Evolutionary conservation across 1,140 invertebrate species (phyloP).

Genomic region (roundworm (Caenorhabditis elegans)): DNA sequence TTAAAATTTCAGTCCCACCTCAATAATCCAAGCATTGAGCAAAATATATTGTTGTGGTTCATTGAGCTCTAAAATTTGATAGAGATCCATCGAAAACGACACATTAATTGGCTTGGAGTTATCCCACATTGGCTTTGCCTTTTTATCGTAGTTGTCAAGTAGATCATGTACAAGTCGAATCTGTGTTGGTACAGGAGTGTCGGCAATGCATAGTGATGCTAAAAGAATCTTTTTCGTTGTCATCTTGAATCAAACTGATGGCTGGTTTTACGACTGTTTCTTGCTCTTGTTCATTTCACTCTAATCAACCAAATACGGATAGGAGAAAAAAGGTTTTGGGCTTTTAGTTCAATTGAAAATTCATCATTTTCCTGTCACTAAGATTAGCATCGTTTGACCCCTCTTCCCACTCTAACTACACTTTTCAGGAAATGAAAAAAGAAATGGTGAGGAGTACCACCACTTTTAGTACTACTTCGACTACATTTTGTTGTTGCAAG

Average conservation of each 20-base stretch:
- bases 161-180: constrained; percentile 63
- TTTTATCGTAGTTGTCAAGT: constrained; percentile 61
- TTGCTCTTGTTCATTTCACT: background rate
- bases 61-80: constrained; percentile 65
- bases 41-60: constrained; percentile 64
- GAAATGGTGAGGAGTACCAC: background rate
- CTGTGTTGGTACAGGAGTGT: constrained; percentile 44
- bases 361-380: constrained; percentile 10
- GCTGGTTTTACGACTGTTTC: too few relatives aligned
- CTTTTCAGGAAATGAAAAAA: constrained; percentile 15
- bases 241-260: too few relatives aligned
- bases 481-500: constrained; percentile 17
- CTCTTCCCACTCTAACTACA: background rate
- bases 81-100: constrained; percentile 64
- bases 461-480: background rate
- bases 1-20: constrained; percentile 29
- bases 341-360: constrained; percentile 24
- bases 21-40: constrained; percentile 64
- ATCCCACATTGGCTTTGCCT: constrained; percentile 64
- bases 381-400: constrained; percentile 28
- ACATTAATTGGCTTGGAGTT: constrained; percentile 59
- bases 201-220: background rate
- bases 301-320: background rate
- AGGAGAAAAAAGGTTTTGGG: background rate
- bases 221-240: background rate